A percentile compares a stretch with the other conserved stretches of the same genome.
Evolutionary conservation across 1,140 invertebrate genomes (phyloP).

Genomic region (Drosophila equinoxialis): DNA sequence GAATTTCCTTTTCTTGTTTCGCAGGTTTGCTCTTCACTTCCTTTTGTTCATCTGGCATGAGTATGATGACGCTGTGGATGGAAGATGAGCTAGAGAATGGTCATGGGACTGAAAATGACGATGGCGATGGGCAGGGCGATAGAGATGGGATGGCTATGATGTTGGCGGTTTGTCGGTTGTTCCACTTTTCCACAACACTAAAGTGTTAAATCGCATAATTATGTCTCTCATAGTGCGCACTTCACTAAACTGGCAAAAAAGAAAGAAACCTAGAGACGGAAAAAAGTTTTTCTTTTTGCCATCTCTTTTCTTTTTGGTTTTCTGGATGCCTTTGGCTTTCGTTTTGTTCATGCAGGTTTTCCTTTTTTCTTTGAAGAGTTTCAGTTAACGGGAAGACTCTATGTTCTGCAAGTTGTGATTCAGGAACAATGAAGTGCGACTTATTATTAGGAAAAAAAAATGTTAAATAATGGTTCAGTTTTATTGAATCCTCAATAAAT

Average conservation of each 20-base stretch:
- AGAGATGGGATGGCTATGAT: not conserved
- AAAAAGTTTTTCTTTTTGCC: slow-evolving; percentile 52
- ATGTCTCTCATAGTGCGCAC: slow-evolving; percentile 76
- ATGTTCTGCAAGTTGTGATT: not conserved
- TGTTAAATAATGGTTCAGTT: not conserved
- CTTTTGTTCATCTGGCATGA: slow-evolving; percentile 54
- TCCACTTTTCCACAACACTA: slow-evolving; percentile 65
- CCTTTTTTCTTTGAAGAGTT: not conserved
- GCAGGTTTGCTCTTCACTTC: slow-evolving; percentile 38
- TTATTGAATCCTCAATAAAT: not conserved
- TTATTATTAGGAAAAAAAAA: not conserved
- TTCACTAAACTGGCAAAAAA: slow-evolving; percentile 65
- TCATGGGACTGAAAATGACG: slow-evolving; percentile 10
- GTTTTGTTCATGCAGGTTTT: slow-evolving; percentile 38
- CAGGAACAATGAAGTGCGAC: not conserved
- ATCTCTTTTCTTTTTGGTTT: slow-evolving; percentile 41
- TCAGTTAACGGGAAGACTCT: not conserved
- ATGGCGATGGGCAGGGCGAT: not conserved
- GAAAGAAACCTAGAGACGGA: not conserved
- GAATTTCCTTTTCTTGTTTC: slow-evolving; percentile 78
- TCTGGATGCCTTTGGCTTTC: slow-evolving; percentile 39
- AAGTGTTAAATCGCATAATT: slow-evolving; percentile 81
- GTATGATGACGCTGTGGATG: slow-evolving; percentile 22
- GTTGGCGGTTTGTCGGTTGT: slow-evolving; percentile 37
- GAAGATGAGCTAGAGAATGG: slow-evolving; percentile 24